Percentiles rank a stretch among this genome's conserved stretches.
Conservation (phyloP, 2,113 vertebrate genomes). For the Agelaius phoeniceus region DNA sequence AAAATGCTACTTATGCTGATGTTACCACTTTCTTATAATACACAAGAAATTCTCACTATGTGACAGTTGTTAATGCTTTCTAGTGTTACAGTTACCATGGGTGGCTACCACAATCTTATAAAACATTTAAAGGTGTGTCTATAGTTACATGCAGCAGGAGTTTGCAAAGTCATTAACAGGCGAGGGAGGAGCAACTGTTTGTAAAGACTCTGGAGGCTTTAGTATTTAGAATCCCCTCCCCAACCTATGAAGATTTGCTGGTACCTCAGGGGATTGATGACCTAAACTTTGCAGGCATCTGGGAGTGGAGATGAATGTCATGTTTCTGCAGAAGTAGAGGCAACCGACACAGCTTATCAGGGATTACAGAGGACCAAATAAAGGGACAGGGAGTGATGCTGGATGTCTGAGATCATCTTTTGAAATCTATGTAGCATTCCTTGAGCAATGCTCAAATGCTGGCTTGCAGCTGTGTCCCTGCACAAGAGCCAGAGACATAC, state of each 20-base stretch:
- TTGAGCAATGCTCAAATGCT: neutral
- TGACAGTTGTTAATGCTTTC: neutral
- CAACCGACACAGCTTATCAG: neutral
- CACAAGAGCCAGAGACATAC: rapidly evolving
- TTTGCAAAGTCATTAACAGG: neutral
- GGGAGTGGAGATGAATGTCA: neutral
- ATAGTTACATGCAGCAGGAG: neutral
- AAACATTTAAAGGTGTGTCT: neutral
- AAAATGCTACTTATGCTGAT: neutral
- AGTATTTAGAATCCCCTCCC: neutral
- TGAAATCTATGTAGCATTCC: rapidly evolving
- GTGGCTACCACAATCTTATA: neutral
- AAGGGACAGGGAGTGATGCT: neutral
- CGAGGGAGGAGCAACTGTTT: neutral
- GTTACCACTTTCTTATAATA: neutral
- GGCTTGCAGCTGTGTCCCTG: neutral
- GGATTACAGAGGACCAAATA: neutral
- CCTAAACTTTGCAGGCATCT: neutral
- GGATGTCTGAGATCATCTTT: neutral
- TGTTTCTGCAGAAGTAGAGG: neutral
- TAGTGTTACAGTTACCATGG: neutral
- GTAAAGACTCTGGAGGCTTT: neutral
- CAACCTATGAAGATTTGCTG: neutral
- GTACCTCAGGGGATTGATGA: neutral
- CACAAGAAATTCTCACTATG: neutral